phyloP scores from a whole-genome alignment of 1,140 invertebrate species.

The Augochlora pura region DNA sequence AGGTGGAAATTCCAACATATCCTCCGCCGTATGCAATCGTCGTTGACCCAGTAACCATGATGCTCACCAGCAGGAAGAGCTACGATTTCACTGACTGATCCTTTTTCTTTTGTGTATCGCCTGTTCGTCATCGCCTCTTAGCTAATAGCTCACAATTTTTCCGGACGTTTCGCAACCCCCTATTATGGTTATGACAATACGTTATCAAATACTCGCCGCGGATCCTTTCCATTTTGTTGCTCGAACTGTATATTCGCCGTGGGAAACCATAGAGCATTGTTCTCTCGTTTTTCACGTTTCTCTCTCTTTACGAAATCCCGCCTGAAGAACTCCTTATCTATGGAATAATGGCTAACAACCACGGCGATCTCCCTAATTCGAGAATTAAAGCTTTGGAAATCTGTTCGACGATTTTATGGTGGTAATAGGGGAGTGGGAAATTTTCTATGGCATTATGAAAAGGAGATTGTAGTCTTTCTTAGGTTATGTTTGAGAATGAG shows the following conservation, averaged over 20 bases:
- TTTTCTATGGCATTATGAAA: no score
- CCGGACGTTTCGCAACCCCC: conserved; percentile 29
- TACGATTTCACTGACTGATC: conserved; percentile 49
- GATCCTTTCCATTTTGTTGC: neutral
- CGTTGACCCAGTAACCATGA: conserved; percentile 55
- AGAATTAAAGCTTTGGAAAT: no score
- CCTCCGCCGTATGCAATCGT: conserved; percentile 37
- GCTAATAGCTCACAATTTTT: conserved; percentile 29
- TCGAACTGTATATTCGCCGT: neutral
- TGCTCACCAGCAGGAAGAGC: conserved; percentile 24
- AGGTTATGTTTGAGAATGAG: no score
- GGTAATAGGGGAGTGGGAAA: no score
- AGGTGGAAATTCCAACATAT: conserved; percentile 36
- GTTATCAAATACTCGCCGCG: neutral
- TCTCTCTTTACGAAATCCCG: neutral
- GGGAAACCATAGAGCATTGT: neutral
- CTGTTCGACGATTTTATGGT: no score
- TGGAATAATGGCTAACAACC: no score
- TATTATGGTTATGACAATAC: conserved; percentile 11
- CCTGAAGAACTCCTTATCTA: no score
- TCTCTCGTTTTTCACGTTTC: no score
- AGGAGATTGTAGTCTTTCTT: no score
- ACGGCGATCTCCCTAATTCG: no score
- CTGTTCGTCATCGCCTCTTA: conserved; percentile 18
- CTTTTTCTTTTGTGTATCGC: conserved; percentile 14